phyloP scores from a whole-genome alignment of 2,888 invertebrate genomes.

The Mesodorylaimus sp. region DNA sequence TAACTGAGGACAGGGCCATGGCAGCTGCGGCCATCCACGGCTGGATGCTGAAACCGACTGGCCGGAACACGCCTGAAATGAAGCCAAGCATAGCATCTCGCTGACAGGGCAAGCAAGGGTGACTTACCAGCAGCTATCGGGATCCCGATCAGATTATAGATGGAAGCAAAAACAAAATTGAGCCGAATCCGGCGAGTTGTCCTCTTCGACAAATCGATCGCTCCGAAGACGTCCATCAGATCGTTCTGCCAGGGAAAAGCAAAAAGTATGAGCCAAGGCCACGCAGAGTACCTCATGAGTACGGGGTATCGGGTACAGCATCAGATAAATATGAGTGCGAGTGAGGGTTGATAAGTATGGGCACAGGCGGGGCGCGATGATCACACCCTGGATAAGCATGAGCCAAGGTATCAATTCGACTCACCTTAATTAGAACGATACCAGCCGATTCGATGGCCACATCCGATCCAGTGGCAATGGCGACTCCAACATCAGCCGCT shows the following conservation, averaged over 20 bases:
- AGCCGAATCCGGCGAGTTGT: conserved; percentile 70
- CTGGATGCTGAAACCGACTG: conserved; percentile 39
- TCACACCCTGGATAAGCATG: no score
- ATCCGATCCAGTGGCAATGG: conserved; percentile 94
- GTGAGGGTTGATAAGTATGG: no score
- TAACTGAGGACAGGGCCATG: conserved; percentile 94
- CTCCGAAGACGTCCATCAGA: conserved; percentile 81
- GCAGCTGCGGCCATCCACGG: conserved; percentile 99
- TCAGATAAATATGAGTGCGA: no score
- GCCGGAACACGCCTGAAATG: conserved; percentile 33
- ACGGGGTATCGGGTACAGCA: no score
- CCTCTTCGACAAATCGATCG: conserved; percentile 68
- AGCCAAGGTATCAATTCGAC: no score
- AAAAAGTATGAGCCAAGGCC: no score
- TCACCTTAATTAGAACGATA: conserved; percentile 80
- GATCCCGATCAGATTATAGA: conserved; percentile 87
- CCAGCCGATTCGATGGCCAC: conserved; percentile 97
- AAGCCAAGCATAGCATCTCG: neutral
- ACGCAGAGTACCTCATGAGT: no score
- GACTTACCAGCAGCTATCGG: conserved; percentile 92
- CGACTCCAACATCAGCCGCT: conserved; percentile 92
- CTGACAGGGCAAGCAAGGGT: conserved; percentile 38
- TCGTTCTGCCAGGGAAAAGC: conserved; percentile 65
- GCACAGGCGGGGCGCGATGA: no score
- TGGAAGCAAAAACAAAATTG: conserved; percentile 87